phyloP scores from a whole-genome alignment of 2,113 vertebrate genomes.

The Lutjanus erythropterus region DNA sequence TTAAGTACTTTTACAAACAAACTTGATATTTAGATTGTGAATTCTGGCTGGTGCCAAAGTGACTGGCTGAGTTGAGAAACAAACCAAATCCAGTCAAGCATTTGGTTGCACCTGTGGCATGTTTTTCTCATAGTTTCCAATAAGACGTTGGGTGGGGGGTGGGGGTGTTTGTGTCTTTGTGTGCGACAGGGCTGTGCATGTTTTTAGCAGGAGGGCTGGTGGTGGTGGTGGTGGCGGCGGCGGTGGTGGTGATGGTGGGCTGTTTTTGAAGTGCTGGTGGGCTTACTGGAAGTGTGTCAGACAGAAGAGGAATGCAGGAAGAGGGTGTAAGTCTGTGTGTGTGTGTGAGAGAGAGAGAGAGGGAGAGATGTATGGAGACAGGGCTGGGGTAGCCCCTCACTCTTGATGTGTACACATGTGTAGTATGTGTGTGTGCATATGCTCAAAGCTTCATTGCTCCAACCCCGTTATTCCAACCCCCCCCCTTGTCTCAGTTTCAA shows the following conservation, averaged over 20 bases:
- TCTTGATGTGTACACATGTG: constrained; percentile 44
- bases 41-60: not conserved
- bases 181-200: constrained; percentile 43
- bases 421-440: constrained; percentile 14
- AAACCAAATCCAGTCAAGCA: not conserved
- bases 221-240: constrained; percentile 36
- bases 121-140: constrained; percentile 30
- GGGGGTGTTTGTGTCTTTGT: constrained; percentile 47
- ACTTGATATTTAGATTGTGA: not conserved
- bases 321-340: constrained; percentile 53
- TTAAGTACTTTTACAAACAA: not conserved
- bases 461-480: constrained; percentile 23
- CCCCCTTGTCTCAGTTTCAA: constrained; percentile 42
- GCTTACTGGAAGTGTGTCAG: constrained; percentile 83
- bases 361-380: constrained; percentile 32
- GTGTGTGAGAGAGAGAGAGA: no score
- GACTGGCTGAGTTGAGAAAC: not conserved
- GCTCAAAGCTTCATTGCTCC: constrained; percentile 32
- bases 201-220: constrained; percentile 65
- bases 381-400: constrained; percentile 31
- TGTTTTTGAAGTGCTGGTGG: constrained; percentile 78
- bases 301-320: constrained; percentile 80
- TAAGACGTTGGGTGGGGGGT: no score
- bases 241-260: constrained; percentile 55
- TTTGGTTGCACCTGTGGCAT: constrained; percentile 47